Percentiles rank a stretch among this genome's conserved stretches.
phyloP scores from a whole-genome alignment of 2,797 vertebrate genomes.

The Acestrorhynchus altus region DNA sequence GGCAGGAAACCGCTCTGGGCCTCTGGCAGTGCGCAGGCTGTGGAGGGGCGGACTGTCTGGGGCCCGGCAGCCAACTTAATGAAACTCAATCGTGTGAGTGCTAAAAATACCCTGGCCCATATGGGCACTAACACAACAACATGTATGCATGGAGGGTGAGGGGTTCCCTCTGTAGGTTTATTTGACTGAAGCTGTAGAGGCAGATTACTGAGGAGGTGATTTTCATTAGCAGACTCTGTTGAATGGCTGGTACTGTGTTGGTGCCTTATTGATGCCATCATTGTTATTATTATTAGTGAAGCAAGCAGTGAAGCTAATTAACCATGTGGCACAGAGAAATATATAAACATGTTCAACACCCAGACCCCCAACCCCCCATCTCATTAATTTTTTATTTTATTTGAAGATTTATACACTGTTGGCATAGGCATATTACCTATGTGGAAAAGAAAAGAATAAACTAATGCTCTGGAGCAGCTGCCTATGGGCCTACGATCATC shows the following conservation, averaged over 20 bases:
- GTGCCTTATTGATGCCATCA: background rate
- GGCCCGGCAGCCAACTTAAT: slow-evolving; percentile 65
- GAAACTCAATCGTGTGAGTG: slow-evolving; percentile 71
- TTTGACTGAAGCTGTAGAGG: slow-evolving; percentile 26
- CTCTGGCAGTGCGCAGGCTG: slow-evolving; percentile 50
- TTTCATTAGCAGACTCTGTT: background rate
- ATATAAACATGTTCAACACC: background rate
- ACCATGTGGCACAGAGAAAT: background rate
- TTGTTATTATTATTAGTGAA: slow-evolving; percentile 21
- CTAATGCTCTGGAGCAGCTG: too few species aligned
- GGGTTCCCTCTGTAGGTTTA: slow-evolving; percentile 37
- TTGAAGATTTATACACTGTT: too few species aligned
- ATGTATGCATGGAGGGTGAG: background rate
- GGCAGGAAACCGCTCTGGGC: slow-evolving; percentile 73
- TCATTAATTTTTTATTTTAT: too few species aligned
- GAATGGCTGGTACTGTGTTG: background rate
- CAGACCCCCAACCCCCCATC: too few species aligned
- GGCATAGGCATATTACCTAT: too few species aligned
- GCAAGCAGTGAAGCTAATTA: slow-evolving; percentile 19
- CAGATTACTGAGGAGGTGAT: background rate
- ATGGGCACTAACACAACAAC: slow-evolving; percentile 64
- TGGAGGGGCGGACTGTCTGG: slow-evolving; percentile 54
- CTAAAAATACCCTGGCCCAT: slow-evolving; percentile 79
- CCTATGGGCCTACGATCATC: too few species aligned
- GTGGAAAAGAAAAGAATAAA: too few species aligned